phyloP scores from a whole-genome alignment of 2,888 invertebrate species.

The Epinotia bilunana region DNA sequence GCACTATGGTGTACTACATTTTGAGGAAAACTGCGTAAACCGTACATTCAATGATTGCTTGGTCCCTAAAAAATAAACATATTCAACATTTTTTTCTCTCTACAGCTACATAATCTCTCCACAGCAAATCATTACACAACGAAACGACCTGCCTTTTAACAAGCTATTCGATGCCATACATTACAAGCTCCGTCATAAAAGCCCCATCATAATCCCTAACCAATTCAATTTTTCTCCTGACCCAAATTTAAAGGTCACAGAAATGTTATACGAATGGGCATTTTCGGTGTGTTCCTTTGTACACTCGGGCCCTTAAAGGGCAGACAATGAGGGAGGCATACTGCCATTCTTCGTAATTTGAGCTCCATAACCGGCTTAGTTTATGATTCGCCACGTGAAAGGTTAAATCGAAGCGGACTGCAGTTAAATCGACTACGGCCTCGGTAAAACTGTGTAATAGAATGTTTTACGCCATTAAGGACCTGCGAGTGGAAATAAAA shows the following conservation, averaged over 20 bases:
- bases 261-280: constrained; percentile 77
- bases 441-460: constrained; percentile 44
- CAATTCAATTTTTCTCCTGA: constrained; percentile 65
- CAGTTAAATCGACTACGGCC: constrained; percentile 71
- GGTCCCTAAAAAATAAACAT: background rate
- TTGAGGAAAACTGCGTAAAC: background rate
- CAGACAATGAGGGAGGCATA: constrained; percentile 75
- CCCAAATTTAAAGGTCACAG: constrained; percentile 73
- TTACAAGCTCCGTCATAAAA: constrained; percentile 41
- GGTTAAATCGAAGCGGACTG: constrained; percentile 75
- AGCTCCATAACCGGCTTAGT: constrained; percentile 77
- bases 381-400: constrained; percentile 79
- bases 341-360: constrained; percentile 78
- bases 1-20: too few species aligned
- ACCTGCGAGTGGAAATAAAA: constrained; percentile 30
- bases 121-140: constrained; percentile 29
- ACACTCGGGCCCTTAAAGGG: constrained; percentile 75
- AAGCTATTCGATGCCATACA: constrained; percentile 45
- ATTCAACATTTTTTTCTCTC: background rate
- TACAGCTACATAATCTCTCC: background rate
- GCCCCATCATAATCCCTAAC: constrained; percentile 43
- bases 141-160: constrained; percentile 36
- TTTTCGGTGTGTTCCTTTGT: constrained; percentile 76
- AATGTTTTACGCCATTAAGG: constrained; percentile 41
- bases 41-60: background rate